Base-by-base conservation (phyloP, 2,888 invertebrate species). In the Ctena decussata region DNA sequence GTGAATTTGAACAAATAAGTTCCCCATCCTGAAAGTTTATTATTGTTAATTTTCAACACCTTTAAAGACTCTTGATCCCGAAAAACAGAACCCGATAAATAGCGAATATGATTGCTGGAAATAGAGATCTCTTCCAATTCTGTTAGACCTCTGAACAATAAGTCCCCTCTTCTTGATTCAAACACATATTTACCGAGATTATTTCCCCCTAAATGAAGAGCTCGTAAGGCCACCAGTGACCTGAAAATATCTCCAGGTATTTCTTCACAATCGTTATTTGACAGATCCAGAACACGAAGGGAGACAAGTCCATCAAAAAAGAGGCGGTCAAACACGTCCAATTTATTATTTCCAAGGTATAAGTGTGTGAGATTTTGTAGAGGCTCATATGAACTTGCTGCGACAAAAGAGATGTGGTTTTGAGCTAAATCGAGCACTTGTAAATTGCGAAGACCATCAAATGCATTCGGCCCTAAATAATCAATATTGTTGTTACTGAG, bases 401-500 rank as follows among this genome's bases (percentile, higher is more conserved):
- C 91, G 30, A 95, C 78, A 21, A 72, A 89, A 21, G 88, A 87
- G 30, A 95, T 90, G 24, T 91, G 88, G 84, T 95, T 95, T 71
- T 91, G 71, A 27, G 91, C 92, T 88, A 99, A 96, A 96, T 98
- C 98, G 82, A 99, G 97, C 94, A 98, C 98, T 93, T 98, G 98
- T 80, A 99, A 96, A 72, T 91, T 93, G 12, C 87, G 88, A 70
- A 96, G 87, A 30, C 95, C 94, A 41, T 89, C 83, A 70, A 96
- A 94, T 5, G 94, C 92, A 69, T 94, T 90, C 57, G 97, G 97
- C 69, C 97, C 97, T 84, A 98, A 97, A 86, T 98, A 97, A 96
- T 97, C 97, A 94, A 99, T 98, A 94, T 97, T 97, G 96, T 98
- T 99, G 95, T 98, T 97, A 94, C 98, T 98, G 94, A 99, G 97